Evolutionary conservation across 1,140 invertebrate genomes (phyloP).

Genomic region (Drosophila biarmipes): DNA sequence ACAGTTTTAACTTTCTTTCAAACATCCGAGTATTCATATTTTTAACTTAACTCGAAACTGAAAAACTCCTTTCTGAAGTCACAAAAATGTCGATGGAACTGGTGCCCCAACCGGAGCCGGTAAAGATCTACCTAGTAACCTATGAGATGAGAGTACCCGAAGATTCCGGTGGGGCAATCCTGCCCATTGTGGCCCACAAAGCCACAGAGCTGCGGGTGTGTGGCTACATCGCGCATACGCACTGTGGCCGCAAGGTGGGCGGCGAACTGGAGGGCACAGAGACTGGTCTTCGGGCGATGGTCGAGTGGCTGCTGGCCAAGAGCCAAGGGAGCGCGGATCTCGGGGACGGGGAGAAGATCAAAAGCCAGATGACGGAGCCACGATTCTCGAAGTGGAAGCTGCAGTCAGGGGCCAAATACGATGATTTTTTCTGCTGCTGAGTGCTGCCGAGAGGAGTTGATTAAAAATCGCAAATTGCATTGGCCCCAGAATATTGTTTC

Average conservation of each 20-base stretch:
- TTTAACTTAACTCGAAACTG: not conserved
- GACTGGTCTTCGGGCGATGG: constrained; percentile 37
- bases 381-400: constrained; percentile 30
- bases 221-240: constrained; percentile 57
- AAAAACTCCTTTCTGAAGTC: not conserved
- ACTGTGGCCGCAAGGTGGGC: constrained; percentile 41
- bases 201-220: constrained; percentile 42
- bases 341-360: constrained; percentile 6
- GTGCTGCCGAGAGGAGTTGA: constrained; percentile 18
- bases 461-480: constrained; percentile 55
- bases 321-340: not conserved
- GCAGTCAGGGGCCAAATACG: constrained; percentile 42
- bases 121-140: constrained; percentile 26
- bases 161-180: constrained; percentile 1
- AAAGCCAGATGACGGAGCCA: constrained; percentile 18
- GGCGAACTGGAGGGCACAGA: constrained; percentile 48
- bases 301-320: constrained; percentile 40
- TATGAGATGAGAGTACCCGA: constrained; percentile 33
- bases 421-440: constrained; percentile 62
- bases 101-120: not conserved
- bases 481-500: constrained; percentile 60
- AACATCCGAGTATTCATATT: not conserved
- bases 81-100: constrained; percentile 23
- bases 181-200: constrained; percentile 22
- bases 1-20: not conserved